Evolutionary conservation across 2,888 invertebrate genomes (phyloP), one percentile per base, ranked within the genome.

Genomic region (Tineola bisselliella): DNA sequence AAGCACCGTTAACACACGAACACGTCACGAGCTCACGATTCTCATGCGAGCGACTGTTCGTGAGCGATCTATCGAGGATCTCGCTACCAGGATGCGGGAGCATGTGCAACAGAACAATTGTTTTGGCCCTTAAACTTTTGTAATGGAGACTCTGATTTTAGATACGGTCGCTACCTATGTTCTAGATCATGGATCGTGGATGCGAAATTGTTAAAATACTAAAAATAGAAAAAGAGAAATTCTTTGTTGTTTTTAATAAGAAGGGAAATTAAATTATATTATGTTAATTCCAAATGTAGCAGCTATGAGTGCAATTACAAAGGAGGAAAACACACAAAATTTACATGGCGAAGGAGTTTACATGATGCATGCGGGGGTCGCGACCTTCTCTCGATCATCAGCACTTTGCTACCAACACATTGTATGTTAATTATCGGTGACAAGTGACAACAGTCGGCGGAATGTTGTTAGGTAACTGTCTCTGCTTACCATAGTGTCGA

Each of bases 1-100:
- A 87, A 84, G 82, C 75, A 81, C 87, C 87, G 87, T 87, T 87
- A 87, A 84, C 81, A 84, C 79, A 79, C 78, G 75, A 71, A 70
- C 78, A 68, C 81, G 78, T 86, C 86, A 86, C 87, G 87, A 80
- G 77, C 73, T 70, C 84, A 84, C 84, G 84, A 81, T 77, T 75
- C 74, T 69, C 68, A 66, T 63, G 71, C 73, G 17, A 69, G 72
- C 79, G 33, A 30, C 58, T 33, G 58, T 33, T 43, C 48, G 80
- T 78, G 79, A 79, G 77, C 76, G 78, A 84, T 84, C 84, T 84
- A 83, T 81, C 84, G 81, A 68, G 74, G 74, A 86, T 84, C 86
- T 81, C 76, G 65, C 74, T 58, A 58, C 58, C 58, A 54, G 54
- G 54, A 54, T 54, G 54, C 54, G 54, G 48, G 48, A 48, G 48